Evolutionary conservation across 2,888 invertebrate species (phyloP), one percentile per base, ranked within the genome.

Genomic region (Gryllus longicercus): DNA sequence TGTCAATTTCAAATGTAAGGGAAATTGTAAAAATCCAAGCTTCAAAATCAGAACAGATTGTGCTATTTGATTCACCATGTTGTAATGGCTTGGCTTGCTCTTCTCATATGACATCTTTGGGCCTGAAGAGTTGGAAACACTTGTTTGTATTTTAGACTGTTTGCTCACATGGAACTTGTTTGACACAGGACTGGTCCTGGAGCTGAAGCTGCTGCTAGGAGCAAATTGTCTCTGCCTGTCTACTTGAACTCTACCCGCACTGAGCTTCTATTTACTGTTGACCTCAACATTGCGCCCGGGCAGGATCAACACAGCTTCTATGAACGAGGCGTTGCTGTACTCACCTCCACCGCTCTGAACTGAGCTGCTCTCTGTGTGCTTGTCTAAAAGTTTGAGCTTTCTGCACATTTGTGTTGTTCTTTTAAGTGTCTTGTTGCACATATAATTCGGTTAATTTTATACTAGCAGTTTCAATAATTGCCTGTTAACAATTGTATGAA

Each of bases 221-320:
- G 90, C 84, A 93, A 93, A 86, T 91, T 99, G 75, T 95, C 96
- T 5, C 90, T 99, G 84, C 99, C 99, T 0, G 97, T 99, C 81
- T 99, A 99, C 88, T 90, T 99, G 86, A 99, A 99, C 89, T 95
- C 97, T 82, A 98, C 97, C 18, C 93, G 98, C 84, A 94, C 95
- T 1, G 98, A 98, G 87, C 90, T 98, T 81, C 90, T 99, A 83
- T 99, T 99, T 89, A 98, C 98, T 0, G 94, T 99, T 81, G 96
- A 98, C 85, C 92, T 99, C 87, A 94, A 96, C 84, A 94, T 97
- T 79, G 95, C 95, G 78, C 92, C 96, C 78, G 95, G 95, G 74
- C 96, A 96, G 86, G 96, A 96, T 86, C 95, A 94, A 80, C 97
- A 97, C 87, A 96, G 96, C 87, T 99, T 99, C 91, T 99, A 98